Conservation (phyloP, 2,888 invertebrate genomes). For the Venusia cambrica region DNA sequence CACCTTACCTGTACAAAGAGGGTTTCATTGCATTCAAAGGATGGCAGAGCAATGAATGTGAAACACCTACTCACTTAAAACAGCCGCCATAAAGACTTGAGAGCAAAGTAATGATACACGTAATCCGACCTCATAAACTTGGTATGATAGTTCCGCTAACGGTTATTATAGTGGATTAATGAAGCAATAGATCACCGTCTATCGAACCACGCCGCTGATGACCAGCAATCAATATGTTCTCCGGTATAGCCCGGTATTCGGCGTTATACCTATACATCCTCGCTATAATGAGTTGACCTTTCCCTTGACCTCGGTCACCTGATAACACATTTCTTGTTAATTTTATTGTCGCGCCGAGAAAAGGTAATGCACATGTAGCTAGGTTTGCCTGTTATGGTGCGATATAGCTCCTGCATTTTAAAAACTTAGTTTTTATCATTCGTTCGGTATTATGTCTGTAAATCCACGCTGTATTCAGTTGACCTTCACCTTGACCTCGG, state of each 20-base stretch:
- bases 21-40: conserved; percentile 21
- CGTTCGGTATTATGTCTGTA: conserved; percentile 30
- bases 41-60: conserved; percentile 28
- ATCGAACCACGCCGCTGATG: conserved; percentile 40
- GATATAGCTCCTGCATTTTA: too few species aligned
- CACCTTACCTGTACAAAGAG: conserved; percentile 11
- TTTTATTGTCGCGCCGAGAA: conserved; percentile 13
- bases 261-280: conserved; percentile 27
- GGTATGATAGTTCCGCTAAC: conserved; percentile 29
- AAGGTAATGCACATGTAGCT: too few species aligned
- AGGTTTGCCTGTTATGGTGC: too few species aligned
- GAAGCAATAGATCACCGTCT: conserved; percentile 51
- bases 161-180: conserved; percentile 48
- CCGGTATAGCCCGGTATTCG: conserved; percentile 26
- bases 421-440: too few species aligned
- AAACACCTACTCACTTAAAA: conserved; percentile 19
- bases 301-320: conserved; percentile 19
- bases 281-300: conserved; percentile 26
- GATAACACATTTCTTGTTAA: conserved; percentile 25
- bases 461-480: conserved; percentile 20
- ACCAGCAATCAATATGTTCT: conserved; percentile 43
- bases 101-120: conserved; percentile 19
- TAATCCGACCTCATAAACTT: conserved; percentile 15
- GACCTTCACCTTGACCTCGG: conserved; percentile 25
- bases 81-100: conserved; percentile 29